These are phyloP conservation scores for Drepana arcuata DNA, from an alignment of 1,140 invertebrate genomes.

Conservation along the genomic window DNA sequence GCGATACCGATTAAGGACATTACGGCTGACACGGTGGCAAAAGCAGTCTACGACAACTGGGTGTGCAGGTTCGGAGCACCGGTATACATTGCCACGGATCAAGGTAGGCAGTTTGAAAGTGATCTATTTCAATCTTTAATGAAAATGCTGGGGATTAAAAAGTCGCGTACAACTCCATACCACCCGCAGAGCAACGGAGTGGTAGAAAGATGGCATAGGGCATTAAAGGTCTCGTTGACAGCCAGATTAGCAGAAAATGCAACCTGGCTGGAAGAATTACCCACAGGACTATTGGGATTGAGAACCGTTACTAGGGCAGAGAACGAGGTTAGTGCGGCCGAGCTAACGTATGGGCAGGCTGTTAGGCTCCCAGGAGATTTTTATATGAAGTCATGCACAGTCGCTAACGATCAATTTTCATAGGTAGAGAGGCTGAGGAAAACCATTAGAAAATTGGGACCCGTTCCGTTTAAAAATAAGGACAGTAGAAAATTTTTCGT, in stretches of 20 bases:
- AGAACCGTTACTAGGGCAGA: neutral
- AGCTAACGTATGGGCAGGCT: neutral
- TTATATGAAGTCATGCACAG: neutral
- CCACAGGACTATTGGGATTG: neutral
- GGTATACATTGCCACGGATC: neutral
- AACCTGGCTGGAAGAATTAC: neutral
- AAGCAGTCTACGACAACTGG: neutral
- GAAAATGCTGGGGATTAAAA: neutral
- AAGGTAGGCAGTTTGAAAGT: slow-evolving; percentile 1
- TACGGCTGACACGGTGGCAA: neutral
- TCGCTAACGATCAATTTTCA: neutral
- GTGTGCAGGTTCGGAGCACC: neutral
- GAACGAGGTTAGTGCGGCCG: neutral
- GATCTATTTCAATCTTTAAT: neutral
- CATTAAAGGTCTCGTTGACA: neutral
- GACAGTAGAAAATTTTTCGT: neutral
- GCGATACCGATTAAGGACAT: neutral
- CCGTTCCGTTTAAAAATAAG: neutral
- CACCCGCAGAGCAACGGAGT: neutral
- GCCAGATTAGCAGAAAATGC: neutral
- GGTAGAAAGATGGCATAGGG: neutral
- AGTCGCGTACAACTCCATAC: neutral
- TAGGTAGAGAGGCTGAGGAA: neutral
- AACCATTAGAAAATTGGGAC: neutral
- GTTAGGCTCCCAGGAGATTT: neutral